Evolutionary conservation across 2,888 invertebrate species (phyloP).

Genomic region (Catocala nupta): DNA sequence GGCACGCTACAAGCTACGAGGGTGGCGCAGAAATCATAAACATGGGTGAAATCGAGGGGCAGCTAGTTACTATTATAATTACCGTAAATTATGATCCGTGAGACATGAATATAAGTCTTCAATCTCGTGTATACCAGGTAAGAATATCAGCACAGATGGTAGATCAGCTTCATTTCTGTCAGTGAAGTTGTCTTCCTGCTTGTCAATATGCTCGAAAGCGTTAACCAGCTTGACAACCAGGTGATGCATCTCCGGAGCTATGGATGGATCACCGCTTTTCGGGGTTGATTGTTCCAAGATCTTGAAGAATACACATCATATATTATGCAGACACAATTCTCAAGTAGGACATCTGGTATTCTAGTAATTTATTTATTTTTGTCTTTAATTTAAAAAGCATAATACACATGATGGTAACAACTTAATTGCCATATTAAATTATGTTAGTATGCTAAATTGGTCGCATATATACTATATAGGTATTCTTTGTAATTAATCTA

Average conservation of each 20-base stretch:
- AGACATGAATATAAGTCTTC: slow-evolving; percentile 88
- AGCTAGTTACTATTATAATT: slow-evolving; percentile 14
- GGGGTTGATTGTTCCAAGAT: slow-evolving; percentile 70
- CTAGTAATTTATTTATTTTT: too few species aligned
- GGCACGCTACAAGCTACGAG: too few species aligned
- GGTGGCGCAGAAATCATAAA: too few species aligned
- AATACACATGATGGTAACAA: too few species aligned
- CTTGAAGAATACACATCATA: slow-evolving; percentile 60
- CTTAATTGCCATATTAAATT: too few species aligned
- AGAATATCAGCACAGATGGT: slow-evolving; percentile 93
- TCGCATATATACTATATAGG: too few species aligned
- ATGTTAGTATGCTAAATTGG: too few species aligned
- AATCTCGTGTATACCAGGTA: slow-evolving; percentile 96
- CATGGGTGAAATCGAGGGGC: too few species aligned
- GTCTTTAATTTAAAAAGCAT: too few species aligned
- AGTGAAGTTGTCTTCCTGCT: slow-evolving; percentile 69
- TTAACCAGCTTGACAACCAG: slow-evolving; percentile 88
- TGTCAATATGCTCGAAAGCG: slow-evolving; percentile 90
- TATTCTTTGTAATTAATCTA: too few species aligned
- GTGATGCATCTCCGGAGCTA: slow-evolving; percentile 88
- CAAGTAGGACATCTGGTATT: too few species aligned
- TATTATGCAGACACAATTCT: too few species aligned
- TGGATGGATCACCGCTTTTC: slow-evolving; percentile 84
- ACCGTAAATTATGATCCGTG: slow-evolving; percentile 67
- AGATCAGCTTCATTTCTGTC: slow-evolving; percentile 64